Percentiles rank a stretch among this genome's conserved stretches.
Evolutionary conservation across 2,888 invertebrate genomes (phyloP).

Genomic region (Hemistola chrysoprasaria): DNA sequence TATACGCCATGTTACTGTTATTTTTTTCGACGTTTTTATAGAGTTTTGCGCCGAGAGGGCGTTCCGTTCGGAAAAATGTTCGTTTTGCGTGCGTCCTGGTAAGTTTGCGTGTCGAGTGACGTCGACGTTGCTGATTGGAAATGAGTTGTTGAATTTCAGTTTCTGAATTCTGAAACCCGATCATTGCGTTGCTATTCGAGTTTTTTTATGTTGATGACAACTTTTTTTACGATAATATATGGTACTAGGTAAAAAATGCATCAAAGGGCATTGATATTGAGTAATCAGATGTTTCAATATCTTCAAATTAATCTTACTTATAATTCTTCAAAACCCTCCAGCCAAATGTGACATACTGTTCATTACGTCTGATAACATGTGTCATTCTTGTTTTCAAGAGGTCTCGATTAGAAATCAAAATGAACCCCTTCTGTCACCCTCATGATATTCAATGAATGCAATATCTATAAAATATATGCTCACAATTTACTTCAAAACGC

Average conservation of each 20-base stretch:
- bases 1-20: conserved; percentile 83
- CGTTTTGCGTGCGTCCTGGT: conserved; percentile 79
- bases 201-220: conserved; percentile 44
- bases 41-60: conserved; percentile 78
- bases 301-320: too few relatives aligned
- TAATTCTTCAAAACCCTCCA: too few relatives aligned
- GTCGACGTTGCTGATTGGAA: conserved; percentile 68
- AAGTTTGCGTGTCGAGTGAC: conserved; percentile 77
- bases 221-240: conserved; percentile 24
- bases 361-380: conserved; percentile 60
- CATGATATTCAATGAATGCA: conserved; percentile 57
- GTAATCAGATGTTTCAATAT: too few relatives aligned
- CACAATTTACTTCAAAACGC: too few relatives aligned
- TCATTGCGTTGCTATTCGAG: conserved; percentile 51
- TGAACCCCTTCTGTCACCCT: conserved; percentile 62
- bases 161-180: conserved; percentile 47
- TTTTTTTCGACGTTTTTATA: conserved; percentile 81
- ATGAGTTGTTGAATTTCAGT: conserved; percentile 70
- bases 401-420: conserved; percentile 69
- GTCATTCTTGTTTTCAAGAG: conserved; percentile 78
- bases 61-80: conserved; percentile 80
- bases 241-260: too few relatives aligned
- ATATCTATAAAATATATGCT: conserved; percentile 43
- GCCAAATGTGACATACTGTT: too few relatives aligned
- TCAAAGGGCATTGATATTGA: too few relatives aligned